Conservation (phyloP, 2,888 invertebrate genomes). For the Drosophila vallismaia region DNA sequence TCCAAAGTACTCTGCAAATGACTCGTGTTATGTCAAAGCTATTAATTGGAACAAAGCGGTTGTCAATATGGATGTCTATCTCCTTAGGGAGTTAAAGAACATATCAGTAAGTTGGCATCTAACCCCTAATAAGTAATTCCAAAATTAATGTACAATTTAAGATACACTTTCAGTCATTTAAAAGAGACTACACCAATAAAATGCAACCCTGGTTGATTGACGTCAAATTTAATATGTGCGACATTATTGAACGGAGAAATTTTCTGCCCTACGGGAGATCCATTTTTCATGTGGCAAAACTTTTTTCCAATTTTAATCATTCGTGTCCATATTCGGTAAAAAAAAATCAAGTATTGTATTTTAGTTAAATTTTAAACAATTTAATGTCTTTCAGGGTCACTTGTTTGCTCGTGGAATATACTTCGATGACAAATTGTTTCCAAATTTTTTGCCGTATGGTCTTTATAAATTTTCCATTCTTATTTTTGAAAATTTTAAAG, state of each 20-base stretch:
- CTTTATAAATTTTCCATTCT: slow-evolving; percentile 5
- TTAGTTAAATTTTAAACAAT: no score
- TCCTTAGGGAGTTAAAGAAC: background rate
- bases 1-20: slow-evolving; percentile 8
- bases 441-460: slow-evolving; percentile 1
- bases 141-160: background rate
- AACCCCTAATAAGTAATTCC: background rate
- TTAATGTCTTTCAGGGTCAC: slow-evolving; percentile 6
- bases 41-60: slow-evolving; percentile 20
- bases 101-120: slow-evolving; percentile 5
- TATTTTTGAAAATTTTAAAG: slow-evolving; percentile 2
- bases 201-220: slow-evolving; percentile 23
- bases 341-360: background rate
- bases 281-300: background rate
- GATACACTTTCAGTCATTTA: background rate
- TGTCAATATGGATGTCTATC: slow-evolving; percentile 12
- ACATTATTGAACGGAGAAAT: slow-evolving; percentile 12
- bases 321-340: slow-evolving; percentile 23
- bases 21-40: slow-evolving; percentile 13
- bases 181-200: slow-evolving; percentile 21
- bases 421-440: slow-evolving; percentile 5
- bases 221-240: slow-evolving; percentile 14
- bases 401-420: slow-evolving; percentile 9
- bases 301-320: slow-evolving; percentile 18
- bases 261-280: slow-evolving; percentile 5